Percentiles rank a stretch among this genome's conserved stretches.
Conservation (phyloP, 2,888 invertebrate genomes). For the Rhimphoctona megacephalus region DNA sequence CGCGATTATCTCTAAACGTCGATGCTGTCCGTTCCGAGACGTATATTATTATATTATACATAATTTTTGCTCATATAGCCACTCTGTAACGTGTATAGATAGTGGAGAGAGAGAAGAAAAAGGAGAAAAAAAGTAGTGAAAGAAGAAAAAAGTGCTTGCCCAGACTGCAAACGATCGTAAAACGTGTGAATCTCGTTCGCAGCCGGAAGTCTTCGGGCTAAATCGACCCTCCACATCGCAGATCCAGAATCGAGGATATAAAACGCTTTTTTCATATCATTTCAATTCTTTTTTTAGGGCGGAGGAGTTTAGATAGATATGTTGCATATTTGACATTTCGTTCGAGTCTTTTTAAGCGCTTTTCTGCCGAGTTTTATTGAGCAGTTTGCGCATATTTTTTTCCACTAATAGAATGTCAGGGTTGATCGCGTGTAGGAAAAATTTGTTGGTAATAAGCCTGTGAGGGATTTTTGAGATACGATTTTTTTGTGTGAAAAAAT, state of each 20-base stretch:
- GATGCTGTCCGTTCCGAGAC: slow-evolving; percentile 54
- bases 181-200: slow-evolving; percentile 49
- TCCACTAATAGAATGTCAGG: background rate
- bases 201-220: slow-evolving; percentile 46
- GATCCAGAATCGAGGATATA: slow-evolving; percentile 13
- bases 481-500: no score
- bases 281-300: background rate
- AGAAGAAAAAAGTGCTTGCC: slow-evolving; percentile 12
- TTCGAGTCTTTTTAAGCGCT: background rate
- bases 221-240: slow-evolving; percentile 41
- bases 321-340: background rate
- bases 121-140: background rate
- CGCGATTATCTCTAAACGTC: slow-evolving; percentile 63
- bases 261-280: background rate
- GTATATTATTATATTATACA: slow-evolving; percentile 60
- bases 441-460: background rate
- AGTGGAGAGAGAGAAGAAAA: background rate
- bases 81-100: slow-evolving; percentile 16
- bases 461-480: background rate
- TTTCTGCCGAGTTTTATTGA: background rate
- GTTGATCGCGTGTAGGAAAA: background rate
- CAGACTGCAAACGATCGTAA: slow-evolving; percentile 34
- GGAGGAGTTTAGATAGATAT: background rate
- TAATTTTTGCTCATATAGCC: slow-evolving; percentile 39
- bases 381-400: background rate